A percentile compares a stretch with the other conserved stretches of the same genome.
Conservation (phyloP, 1,140 invertebrate species). For the Trichonephila clavipes region DNA sequence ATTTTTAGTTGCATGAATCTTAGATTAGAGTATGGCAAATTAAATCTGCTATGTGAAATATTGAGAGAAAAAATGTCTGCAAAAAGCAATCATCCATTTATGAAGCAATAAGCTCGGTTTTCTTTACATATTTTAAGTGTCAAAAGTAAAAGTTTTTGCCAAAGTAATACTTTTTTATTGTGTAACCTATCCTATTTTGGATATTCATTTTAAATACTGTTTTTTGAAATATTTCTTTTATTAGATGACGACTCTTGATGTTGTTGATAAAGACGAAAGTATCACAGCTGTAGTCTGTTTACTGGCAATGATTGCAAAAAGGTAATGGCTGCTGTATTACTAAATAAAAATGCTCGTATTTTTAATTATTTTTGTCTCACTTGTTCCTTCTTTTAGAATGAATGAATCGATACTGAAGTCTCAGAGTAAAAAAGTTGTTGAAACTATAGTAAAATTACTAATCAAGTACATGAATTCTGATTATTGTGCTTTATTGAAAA, state of each 20-base stretch:
- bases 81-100: too few relatives aligned
- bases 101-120: too few relatives aligned
- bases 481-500: conserved; percentile 85
- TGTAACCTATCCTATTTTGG: too few relatives aligned
- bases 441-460: conserved; percentile 83
- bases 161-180: too few relatives aligned
- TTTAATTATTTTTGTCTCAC: neutral
- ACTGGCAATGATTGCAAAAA: conserved; percentile 92
- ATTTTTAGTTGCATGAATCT: too few relatives aligned
- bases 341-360: neutral
- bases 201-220: too few relatives aligned
- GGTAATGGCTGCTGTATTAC: conserved; percentile 77
- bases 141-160: too few relatives aligned
- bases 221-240: conserved; percentile 75
- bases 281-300: conserved; percentile 90
- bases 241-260: conserved; percentile 91
- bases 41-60: too few relatives aligned
- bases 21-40: too few relatives aligned
- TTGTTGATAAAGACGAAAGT: conserved; percentile 84
- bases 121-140: too few relatives aligned
- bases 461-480: conserved; percentile 86
- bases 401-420: conserved; percentile 60
- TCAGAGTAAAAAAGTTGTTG: neutral
- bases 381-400: conserved; percentile 36
- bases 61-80: too few relatives aligned